Conservation (phyloP, 2,113 vertebrate species). For the Rhabdomys dilectus region DNA sequence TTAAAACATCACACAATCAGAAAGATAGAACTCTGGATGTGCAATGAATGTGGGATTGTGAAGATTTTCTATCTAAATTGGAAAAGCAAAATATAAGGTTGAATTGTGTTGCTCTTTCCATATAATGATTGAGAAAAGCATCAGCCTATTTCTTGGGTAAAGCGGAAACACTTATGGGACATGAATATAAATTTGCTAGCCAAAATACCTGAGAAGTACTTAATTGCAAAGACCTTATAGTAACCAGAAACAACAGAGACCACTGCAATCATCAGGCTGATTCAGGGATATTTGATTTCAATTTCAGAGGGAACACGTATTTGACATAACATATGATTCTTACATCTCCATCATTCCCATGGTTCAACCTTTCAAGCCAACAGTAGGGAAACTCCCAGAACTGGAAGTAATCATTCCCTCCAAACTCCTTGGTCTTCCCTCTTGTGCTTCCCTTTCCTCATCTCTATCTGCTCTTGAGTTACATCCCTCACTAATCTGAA, state of each 20-base stretch:
- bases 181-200: slow-evolving; percentile 25
- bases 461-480: background rate
- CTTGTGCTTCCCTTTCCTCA: background rate
- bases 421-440: background rate
- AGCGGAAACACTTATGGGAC: slow-evolving; percentile 23
- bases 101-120: slow-evolving; percentile 21
- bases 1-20: slow-evolving; percentile 22
- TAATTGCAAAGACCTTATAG: background rate
- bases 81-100: slow-evolving; percentile 42
- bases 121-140: background rate
- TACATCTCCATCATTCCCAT: background rate
- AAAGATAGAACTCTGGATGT: slow-evolving; percentile 44
- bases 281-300: slow-evolving; percentile 26
- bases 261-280: background rate
- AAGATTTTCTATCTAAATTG: slow-evolving; percentile 36
- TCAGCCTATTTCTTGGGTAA: background rate
- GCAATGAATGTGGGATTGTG: background rate
- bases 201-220: slow-evolving; percentile 55
- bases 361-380: background rate
- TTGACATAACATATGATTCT: background rate
- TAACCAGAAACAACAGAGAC: slow-evolving; percentile 1
- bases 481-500: background rate
- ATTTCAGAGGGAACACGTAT: background rate
- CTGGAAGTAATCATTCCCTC: background rate
- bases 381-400: background rate